Base-by-base conservation (phyloP, 2,113 vertebrate genomes). In the Sylvia atricapilla region DNA sequence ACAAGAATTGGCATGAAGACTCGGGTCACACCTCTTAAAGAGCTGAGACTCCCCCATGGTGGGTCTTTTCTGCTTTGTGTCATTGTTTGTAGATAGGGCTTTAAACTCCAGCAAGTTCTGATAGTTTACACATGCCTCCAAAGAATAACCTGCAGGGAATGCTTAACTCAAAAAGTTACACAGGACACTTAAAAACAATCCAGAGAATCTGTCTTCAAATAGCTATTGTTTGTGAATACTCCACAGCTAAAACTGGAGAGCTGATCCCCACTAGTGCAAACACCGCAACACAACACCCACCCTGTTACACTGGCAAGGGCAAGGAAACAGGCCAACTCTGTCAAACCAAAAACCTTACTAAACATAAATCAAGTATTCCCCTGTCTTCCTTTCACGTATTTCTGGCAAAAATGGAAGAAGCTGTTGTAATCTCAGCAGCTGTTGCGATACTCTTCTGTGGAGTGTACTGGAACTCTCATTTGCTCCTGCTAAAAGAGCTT, bases 81-180 rank as follows among this genome's bases (percentile, higher is more conserved):
- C 91, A 92, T 94, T 95, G 94, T 96, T 86, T 92, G 28, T 80
- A 89, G 86, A 82, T 77, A 49, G 1, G 13, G 72, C 87, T 94
- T 84, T 72, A 87, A 92, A 70, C 77, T 89, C 56, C 89, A 84
- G 53, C 91, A 69, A 49, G 75, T 63, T n/a, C 73, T 94, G 94
- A 84, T 68, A 30, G 24, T 70, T 89, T 56, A 44, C 87, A 78
- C 69, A 79, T 64, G 87, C 66, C 50, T 82, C 87, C 50, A 3
- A 89, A 94, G 89, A 95, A 95, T 46, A 46, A 46, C 83, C 89
- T 76, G 67, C 70, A 47, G 87, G 70, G 37, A 91, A 80, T 22
- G 4, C 70, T 93, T 55, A 63, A 63, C 46, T 84, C 24, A 9
- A 43, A 50, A 69, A 80, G 75, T 80, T 87, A 78, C 50, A 58